Evolutionary conservation across 1,140 invertebrate genomes (phyloP).

Genomic region (Cydia pomonella): DNA sequence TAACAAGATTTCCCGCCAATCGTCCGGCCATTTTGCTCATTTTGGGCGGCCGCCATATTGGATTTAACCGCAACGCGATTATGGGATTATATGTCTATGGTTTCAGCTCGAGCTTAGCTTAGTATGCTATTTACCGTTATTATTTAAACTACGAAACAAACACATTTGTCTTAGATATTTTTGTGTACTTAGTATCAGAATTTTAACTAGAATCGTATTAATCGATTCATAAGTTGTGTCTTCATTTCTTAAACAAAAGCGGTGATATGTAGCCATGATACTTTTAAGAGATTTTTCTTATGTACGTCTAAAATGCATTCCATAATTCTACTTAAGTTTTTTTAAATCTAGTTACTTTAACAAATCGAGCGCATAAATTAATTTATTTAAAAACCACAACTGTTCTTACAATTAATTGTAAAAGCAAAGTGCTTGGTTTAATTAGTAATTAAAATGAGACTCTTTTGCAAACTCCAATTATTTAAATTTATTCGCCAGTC

Average conservation of each 20-base stretch:
- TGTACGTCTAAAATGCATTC: too few species aligned
- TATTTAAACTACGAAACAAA: background rate
- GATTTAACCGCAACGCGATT: constrained; percentile 56
- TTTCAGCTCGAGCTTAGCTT: constrained; percentile 39
- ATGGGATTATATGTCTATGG: constrained; percentile 55
- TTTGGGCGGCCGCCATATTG: constrained; percentile 58
- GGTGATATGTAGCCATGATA: too few species aligned
- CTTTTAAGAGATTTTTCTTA: too few species aligned
- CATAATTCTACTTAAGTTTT: too few species aligned
- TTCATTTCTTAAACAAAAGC: too few species aligned
- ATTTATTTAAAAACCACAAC: constrained; percentile 7
- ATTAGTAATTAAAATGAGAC: constrained; percentile 48
- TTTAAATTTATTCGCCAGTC: constrained; percentile 40
- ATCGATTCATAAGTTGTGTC: too few species aligned
- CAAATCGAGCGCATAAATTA: background rate
- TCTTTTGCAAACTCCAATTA: constrained; percentile 35
- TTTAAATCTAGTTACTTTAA: background rate
- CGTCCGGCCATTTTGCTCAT: constrained; percentile 33
- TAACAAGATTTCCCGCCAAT: constrained; percentile 41
- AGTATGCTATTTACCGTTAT: background rate
- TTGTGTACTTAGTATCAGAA: background rate
- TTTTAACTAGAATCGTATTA: too few species aligned
- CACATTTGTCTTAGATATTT: background rate
- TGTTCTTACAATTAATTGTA: constrained; percentile 15
- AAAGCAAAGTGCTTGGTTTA: constrained; percentile 15